Percentiles rank a stretch among this genome's conserved stretches.
phyloP scores from a whole-genome alignment of 1,140 invertebrate genomes.

The Reticulitermes speratus region DNA sequence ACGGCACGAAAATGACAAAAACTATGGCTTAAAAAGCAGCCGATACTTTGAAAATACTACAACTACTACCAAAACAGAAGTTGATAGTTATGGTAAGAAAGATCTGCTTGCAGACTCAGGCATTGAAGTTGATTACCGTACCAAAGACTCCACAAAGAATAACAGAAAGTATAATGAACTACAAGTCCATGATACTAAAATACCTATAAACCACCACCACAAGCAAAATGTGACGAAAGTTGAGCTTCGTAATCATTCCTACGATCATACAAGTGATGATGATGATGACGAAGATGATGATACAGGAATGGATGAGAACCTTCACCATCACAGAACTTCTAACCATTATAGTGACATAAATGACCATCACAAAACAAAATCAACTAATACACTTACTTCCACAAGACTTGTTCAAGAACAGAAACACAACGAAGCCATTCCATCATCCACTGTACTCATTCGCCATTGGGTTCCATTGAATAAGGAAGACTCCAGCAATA shows the following conservation, averaged over 20 bases:
- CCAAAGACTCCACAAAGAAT: slow-evolving; percentile 60
- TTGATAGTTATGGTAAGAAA: slow-evolving; percentile 42
- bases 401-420: slow-evolving; percentile 32
- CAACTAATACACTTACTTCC: slow-evolving; percentile 37
- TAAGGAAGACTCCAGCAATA: not conserved
- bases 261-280: slow-evolving; percentile 43
- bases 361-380: slow-evolving; percentile 40
- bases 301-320: slow-evolving; percentile 26
- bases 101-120: slow-evolving; percentile 71
- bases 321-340: slow-evolving; percentile 42
- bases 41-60: not conserved
- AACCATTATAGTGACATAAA: slow-evolving; percentile 50
- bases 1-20: not conserved
- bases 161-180: slow-evolving; percentile 34
- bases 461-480: slow-evolving; percentile 30
- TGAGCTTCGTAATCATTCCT: slow-evolving; percentile 38
- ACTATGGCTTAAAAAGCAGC: not conserved
- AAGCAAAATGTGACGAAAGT: slow-evolving; percentile 44
- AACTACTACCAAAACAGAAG: not conserved
- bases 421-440: slow-evolving; percentile 24
- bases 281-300: slow-evolving; percentile 41
- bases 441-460: slow-evolving; percentile 33
- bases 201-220: slow-evolving; percentile 31
- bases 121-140: slow-evolving; percentile 72
- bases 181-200: slow-evolving; percentile 30